phyloP scores from a whole-genome alignment of 2,888 invertebrate species.

The Phymatocera aterrima region DNA sequence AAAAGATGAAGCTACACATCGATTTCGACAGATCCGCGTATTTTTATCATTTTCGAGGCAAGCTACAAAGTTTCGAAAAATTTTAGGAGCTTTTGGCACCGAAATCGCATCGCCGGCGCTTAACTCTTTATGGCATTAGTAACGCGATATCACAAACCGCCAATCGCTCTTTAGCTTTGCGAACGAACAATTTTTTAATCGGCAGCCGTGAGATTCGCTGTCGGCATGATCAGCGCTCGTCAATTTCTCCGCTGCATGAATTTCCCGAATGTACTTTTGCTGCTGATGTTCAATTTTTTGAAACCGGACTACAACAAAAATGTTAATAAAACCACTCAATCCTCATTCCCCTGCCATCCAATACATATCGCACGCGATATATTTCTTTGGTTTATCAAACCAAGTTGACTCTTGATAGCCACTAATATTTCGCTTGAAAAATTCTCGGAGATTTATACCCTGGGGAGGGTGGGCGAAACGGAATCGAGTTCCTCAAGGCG shows the following conservation, averaged over 20 bases:
- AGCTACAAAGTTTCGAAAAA: too few species aligned
- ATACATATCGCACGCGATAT: background rate
- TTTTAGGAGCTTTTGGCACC: too few species aligned
- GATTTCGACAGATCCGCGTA: too few species aligned
- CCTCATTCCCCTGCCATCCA: background rate
- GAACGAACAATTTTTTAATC: too few species aligned
- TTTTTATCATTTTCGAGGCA: too few species aligned
- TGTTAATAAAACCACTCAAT: background rate
- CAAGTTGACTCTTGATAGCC: background rate
- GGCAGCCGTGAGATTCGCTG: too few species aligned
- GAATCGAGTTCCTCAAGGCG: conserved; percentile 4
- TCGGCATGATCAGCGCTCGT: too few species aligned
- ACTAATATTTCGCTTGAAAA: conserved; percentile 5
- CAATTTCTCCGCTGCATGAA: too few species aligned
- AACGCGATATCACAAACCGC: background rate
- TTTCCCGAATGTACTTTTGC: background rate
- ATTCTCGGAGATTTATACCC: background rate
- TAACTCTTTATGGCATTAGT: too few species aligned
- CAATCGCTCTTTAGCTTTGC: background rate
- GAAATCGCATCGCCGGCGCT: too few species aligned
- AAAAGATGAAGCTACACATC: too few species aligned
- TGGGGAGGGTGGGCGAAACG: background rate
- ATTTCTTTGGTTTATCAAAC: background rate
- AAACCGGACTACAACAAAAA: background rate
- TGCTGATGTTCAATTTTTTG: background rate